Conservation (phyloP, 2,113 vertebrate genomes). For the Lagopus leucura region DNA sequence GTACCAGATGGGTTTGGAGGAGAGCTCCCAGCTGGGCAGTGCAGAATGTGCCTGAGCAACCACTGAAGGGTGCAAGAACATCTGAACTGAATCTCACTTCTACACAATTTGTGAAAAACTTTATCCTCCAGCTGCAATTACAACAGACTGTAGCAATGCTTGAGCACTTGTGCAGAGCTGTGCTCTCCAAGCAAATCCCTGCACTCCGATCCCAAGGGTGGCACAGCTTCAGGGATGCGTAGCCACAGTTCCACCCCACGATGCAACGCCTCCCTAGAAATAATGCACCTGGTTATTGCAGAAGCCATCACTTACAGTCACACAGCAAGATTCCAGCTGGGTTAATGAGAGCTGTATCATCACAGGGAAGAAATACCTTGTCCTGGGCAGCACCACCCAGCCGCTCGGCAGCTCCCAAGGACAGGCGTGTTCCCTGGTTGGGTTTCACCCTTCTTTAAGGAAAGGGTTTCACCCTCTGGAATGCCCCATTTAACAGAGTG, state of each 20-base stretch:
- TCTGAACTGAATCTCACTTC: not conserved
- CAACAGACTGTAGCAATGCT: fast-evolving
- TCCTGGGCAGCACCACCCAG: not conserved
- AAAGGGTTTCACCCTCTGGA: fast-evolving
- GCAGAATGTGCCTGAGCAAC: fast-evolving
- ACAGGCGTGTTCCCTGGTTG: not conserved
- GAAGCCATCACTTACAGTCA: not conserved
- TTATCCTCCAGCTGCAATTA: not conserved
- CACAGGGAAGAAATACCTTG: not conserved
- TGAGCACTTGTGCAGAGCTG: fast-evolving
- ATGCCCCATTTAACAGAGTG: not conserved
- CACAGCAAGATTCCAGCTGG: not conserved
- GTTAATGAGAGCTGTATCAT: not conserved
- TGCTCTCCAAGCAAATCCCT: no score
- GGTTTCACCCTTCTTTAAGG: not conserved
- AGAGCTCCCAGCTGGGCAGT: not conserved
- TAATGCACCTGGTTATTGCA: not conserved
- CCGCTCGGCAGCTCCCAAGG: not conserved
- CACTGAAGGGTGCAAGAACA: not conserved
- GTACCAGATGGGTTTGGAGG: not conserved
- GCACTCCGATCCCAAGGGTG: no score
- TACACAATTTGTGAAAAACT: not conserved
- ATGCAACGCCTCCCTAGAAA: not conserved
- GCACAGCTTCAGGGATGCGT: fast-evolving
- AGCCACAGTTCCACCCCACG: fast-evolving